phyloP scores from a whole-genome alignment of 1,140 invertebrate genomes.

The Phthorimaea operculella region DNA sequence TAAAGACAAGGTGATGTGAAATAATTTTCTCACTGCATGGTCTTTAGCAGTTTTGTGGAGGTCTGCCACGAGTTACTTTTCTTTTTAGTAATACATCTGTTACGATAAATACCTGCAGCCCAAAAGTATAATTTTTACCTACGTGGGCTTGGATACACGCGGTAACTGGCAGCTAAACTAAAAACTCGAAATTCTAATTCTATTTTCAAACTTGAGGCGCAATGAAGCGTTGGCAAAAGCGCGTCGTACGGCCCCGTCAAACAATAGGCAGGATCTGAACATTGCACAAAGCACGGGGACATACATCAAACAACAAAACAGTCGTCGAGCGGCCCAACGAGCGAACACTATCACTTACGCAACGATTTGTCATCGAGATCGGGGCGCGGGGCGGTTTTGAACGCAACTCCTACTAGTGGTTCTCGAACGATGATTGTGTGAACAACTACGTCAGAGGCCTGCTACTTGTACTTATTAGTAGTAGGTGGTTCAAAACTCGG shows the following conservation, averaged over 20 bases:
- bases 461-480: too few relatives aligned
- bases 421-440: background rate
- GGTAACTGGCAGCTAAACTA: background rate
- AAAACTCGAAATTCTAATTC: background rate
- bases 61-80: too few relatives aligned
- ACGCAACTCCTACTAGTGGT: conserved; percentile 20
- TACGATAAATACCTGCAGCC: too few relatives aligned
- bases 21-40: too few relatives aligned
- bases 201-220: background rate
- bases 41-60: too few relatives aligned
- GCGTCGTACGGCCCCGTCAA: conserved; percentile 24
- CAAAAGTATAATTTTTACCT: too few relatives aligned
- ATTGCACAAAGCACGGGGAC: conserved; percentile 39
- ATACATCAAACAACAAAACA: conserved; percentile 64
- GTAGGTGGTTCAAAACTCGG: too few relatives aligned
- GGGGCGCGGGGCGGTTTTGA: conserved; percentile 29
- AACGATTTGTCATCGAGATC: conserved; percentile 63
- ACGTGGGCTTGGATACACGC: too few relatives aligned
- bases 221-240: conserved; percentile 31
- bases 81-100: too few relatives aligned
- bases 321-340: conserved; percentile 34
- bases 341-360: conserved; percentile 61
- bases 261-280: conserved; percentile 29
- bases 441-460: too few relatives aligned
- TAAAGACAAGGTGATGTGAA: too few relatives aligned